Evolutionary conservation across 2,888 invertebrate species (phyloP).

Genomic region (Hypercompe scribonia): DNA sequence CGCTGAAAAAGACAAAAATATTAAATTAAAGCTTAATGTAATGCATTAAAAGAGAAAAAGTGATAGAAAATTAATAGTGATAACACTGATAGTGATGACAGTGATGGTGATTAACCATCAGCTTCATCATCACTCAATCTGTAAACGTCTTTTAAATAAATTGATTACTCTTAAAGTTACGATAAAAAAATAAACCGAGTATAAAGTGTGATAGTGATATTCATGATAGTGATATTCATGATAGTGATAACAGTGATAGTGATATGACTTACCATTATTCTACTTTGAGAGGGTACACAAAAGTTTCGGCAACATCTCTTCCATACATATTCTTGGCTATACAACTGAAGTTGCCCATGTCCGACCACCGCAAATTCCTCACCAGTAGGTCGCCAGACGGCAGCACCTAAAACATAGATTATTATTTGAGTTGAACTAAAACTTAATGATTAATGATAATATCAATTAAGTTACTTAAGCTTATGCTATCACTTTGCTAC

Average conservation of each 20-base stretch:
- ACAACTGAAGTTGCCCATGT: constrained; percentile 95
- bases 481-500: not conserved
- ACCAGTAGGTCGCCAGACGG: constrained; percentile 93
- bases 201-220: too few relatives aligned
- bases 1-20: constrained; percentile 46
- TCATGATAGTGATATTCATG: not conserved
- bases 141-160: not conserved
- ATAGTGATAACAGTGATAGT: not conserved
- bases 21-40: not conserved
- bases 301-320: constrained; percentile 88
- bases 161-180: too few relatives aligned
- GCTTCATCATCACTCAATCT: not conserved
- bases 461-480: not conserved
- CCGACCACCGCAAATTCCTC: constrained; percentile 89
- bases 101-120: not conserved
- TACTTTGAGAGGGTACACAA: constrained; percentile 89
- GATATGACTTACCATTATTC: constrained; percentile 53
- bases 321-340: constrained; percentile 89
- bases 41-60: not conserved
- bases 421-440: not conserved
- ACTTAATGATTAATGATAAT: not conserved
- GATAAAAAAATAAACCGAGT: too few relatives aligned
- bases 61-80: not conserved
- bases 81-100: not conserved
- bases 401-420: constrained; percentile 77